These are phyloP conservation scores for Euborellia annulipes DNA, from an alignment of 1,140 invertebrate genomes.

Conservation along the genomic window DNA sequence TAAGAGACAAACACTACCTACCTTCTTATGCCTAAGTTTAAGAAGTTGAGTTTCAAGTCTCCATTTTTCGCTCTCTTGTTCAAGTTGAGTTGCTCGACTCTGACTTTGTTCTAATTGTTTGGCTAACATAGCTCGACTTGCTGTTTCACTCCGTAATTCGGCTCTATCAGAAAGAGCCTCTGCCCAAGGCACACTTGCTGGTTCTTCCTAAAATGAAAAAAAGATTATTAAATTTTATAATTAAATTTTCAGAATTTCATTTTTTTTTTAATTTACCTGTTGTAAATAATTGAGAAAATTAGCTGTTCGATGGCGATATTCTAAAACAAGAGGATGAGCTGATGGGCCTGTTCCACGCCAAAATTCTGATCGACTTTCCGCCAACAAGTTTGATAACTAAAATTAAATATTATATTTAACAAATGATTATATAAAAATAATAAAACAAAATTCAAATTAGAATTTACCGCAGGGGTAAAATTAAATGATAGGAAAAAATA, in stretches of 20 bases:
- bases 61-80: slow-evolving; percentile 35
- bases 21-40: slow-evolving; percentile 22
- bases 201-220: slow-evolving; percentile 10
- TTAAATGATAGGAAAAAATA: no score
- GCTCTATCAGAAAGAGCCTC: slow-evolving; percentile 12
- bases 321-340: slow-evolving; percentile 7
- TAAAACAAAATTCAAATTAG: no score
- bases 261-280: slow-evolving; percentile 8
- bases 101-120: slow-evolving; percentile 11
- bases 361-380: slow-evolving; percentile 2
- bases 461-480: no score
- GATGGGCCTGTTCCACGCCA: slow-evolving; percentile 1
- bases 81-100: slow-evolving; percentile 9
- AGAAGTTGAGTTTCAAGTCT: slow-evolving; percentile 31
- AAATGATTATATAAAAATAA: no score
- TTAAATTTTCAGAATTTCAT: no score
- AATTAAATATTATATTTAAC: slow-evolving; percentile 7
- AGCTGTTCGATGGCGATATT: slow-evolving; percentile 10
- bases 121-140: slow-evolving; percentile 8
- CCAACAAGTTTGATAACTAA: slow-evolving; percentile 5
- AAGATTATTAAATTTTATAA: background rate
- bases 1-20: no score
- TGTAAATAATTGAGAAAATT: slow-evolving; percentile 9
- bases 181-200: slow-evolving; percentile 10
- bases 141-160: slow-evolving; percentile 9